Percentiles rank a stretch among this genome's conserved stretches.
Conservation (phyloP, 1,140 invertebrate species). For the Pogonognathellus flavescens region DNA sequence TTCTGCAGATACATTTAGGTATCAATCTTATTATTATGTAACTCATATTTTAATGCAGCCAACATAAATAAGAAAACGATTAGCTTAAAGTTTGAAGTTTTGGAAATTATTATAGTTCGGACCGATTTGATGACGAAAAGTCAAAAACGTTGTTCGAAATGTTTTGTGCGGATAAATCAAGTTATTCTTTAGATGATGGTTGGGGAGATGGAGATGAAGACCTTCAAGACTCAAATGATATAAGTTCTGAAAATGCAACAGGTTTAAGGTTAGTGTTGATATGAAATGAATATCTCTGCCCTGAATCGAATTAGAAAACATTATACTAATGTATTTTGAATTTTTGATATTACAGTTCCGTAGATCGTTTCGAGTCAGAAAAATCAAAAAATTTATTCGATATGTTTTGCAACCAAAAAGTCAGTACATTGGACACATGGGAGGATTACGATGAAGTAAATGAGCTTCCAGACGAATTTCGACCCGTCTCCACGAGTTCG, state of each 20-base stretch:
- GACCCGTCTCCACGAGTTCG: not conserved
- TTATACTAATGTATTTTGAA: not conserved
- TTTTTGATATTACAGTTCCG: not conserved
- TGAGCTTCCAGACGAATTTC: not conserved
- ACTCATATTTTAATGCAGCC: not conserved
- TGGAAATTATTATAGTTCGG: not conserved
- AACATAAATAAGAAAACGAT: too few species aligned
- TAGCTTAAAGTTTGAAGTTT: not conserved
- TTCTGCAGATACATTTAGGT: conserved; percentile 28
- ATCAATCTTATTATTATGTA: not conserved
- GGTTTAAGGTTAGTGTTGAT: not conserved
- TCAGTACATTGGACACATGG: not conserved
- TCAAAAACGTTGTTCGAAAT: conserved; percentile 58
- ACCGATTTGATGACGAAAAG: conserved; percentile 57
- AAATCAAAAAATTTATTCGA: conserved; percentile 57
- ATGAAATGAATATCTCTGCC: too few species aligned
- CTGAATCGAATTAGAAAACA: not conserved
- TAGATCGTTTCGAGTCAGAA: conserved; percentile 45
- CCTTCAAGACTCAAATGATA: conserved; percentile 1
- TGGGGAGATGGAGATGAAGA: conserved; percentile 31
- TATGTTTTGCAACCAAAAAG: conserved; percentile 52
- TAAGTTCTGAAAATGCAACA: not conserved
- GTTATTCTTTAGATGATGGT: not conserved
- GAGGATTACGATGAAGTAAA: not conserved
- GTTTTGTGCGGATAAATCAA: conserved; percentile 52